Evolutionary conservation across 2,888 invertebrate species (phyloP), one percentile per base, ranked within the genome.

Genomic region (Chloromyia formosa): DNA sequence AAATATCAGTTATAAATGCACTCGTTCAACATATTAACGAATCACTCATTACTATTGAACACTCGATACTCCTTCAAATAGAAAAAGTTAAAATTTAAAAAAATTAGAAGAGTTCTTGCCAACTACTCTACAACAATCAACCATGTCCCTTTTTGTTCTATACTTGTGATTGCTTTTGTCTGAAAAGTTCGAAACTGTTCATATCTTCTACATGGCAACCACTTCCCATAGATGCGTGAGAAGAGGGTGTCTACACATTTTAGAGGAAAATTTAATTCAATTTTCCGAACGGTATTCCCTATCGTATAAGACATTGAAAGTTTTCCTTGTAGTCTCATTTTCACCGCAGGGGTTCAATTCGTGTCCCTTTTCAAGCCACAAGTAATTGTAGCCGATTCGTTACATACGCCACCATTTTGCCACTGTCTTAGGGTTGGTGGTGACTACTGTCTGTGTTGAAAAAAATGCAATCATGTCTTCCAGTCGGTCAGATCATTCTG

Each of bases 111-210:
- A 71, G 71, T 20, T 12, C 40, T 58, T 58, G 16, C 20, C 49
- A 58, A 40, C 40, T 40, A 27, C 56, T 56, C 35, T 20, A 40
- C 12, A 27, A 42, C 18, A 69, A 58, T 58, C 71, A 71, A 58
- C 56, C 58, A 58, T 58, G 40, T 58, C 40, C 71, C 58, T 40
- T 12, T 66, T 54, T 23, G n/a, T 53, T 53, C 18, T 12, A 18
- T 54, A 35, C 68, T 27, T 27, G 23, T 56, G 49, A 35, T 16
- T 58, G 53, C 68, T 53, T 71, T 71, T 71, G 71, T 71, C 71
- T 71, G 71, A 56, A 71, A 71, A 71, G 71, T 71, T 71, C 9
- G 71, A 71, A 71, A 71, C 71, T 71, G 71, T 71, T 71, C 71
- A 58, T 71, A 71, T 71, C 71, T 58, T 42, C 49, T 40, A 7